A percentile compares a stretch with the other conserved stretches of the same genome.
These are phyloP conservation scores for Nomada fabriciana DNA, from an alignment of 2,888 invertebrate genomes.

Conservation along the genomic window DNA sequence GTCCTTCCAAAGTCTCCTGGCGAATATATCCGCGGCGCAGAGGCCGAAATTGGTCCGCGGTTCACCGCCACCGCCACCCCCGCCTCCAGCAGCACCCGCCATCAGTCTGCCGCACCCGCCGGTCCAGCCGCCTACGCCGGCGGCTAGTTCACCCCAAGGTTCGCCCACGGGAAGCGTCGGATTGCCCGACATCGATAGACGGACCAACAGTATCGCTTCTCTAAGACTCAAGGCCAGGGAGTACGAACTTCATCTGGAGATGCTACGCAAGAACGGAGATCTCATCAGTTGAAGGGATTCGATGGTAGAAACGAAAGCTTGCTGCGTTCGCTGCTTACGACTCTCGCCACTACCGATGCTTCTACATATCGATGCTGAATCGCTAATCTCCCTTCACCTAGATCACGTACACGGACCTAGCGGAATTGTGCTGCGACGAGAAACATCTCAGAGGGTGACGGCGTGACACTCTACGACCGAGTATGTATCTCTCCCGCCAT, in stretches of 20 bases:
- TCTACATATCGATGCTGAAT: no score
- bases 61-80: slow-evolving; percentile 82
- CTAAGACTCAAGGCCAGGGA: slow-evolving; percentile 94
- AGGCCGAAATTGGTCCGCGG: slow-evolving; percentile 84
- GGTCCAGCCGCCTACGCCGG: slow-evolving; percentile 69
- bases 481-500: no score
- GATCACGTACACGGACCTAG: slow-evolving; percentile 3
- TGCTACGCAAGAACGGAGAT: slow-evolving; percentile 92
- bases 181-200: slow-evolving; percentile 90
- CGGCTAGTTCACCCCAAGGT: slow-evolving; percentile 73
- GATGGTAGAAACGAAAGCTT: background rate
- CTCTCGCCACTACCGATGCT: background rate
- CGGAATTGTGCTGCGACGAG: background rate
- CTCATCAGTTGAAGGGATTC: slow-evolving; percentile 89
- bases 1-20: slow-evolving; percentile 94
- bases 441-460: slow-evolving; percentile 58
- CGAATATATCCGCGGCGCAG: slow-evolving; percentile 90
- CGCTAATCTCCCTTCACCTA: background rate
- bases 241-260: slow-evolving; percentile 93
- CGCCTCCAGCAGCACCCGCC: slow-evolving; percentile 82
- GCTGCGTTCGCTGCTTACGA: background rate
- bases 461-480: slow-evolving; percentile 20
- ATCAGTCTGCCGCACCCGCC: slow-evolving; percentile 82
- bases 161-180: slow-evolving; percentile 83
- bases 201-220: slow-evolving; percentile 95